Evolutionary conservation across 1,140 invertebrate genomes (phyloP), one percentile per base, ranked within the genome.

Genomic region (Sitophilus oryzae): DNA sequence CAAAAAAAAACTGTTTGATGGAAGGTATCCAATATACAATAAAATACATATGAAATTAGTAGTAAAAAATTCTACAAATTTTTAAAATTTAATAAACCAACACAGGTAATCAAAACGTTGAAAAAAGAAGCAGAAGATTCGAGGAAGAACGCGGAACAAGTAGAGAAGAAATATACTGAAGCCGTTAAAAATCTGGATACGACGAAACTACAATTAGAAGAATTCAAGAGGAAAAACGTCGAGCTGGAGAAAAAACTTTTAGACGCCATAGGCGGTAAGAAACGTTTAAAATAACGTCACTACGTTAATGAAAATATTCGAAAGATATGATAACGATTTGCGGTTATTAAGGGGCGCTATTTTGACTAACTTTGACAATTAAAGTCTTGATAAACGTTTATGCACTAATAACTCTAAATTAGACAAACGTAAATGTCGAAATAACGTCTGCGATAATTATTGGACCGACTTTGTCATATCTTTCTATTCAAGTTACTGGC

Each of bases 91-190:
- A 20, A 20, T 20, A 40, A 20, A 40, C 38, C 38, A 14, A 40
- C n/a, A n/a, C 34, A 67, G 65, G 70, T 82, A 50, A 78, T 83
- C 0, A 77, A 75, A 59, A 82, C 78, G 45, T 74, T 92, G 40
- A 89, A 86, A 68, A 78, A 79, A 47, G 86, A 91, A 71, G 83
- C 84, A 1, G 81, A 85, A 58, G 80, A 85, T 57, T 82, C 88
- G 0, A 82, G 85, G 65, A 84, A 85, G 64, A 82, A 82, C 15
- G 84, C 85, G 0, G 88, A 91, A 66, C 83, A 87, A 65, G 78
- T 89, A 56, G 86, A 91, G 64, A 82, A 83, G 62, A 87, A 89
- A 64, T 91, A 84, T 67, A 79, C 84, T 30, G 77, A 80, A 59
- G 80, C 81, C 3, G 81, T 83, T 2, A 84, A 89, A 62, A 80